These are phyloP conservation scores for Columba livia DNA, from an alignment of 2,113 vertebrate genomes.

Conservation along the genomic window DNA sequence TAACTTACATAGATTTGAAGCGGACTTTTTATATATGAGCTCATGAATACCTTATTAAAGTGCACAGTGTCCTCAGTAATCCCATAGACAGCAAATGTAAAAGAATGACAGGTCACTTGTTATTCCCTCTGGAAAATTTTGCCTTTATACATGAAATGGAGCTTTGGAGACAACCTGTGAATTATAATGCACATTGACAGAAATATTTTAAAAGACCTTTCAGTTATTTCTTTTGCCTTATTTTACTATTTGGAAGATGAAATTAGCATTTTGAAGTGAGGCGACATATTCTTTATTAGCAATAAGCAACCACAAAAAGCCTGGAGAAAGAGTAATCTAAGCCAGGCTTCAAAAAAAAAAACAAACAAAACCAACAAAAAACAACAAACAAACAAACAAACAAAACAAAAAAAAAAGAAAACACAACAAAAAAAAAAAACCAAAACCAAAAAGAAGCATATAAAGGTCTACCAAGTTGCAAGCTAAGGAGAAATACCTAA, in stretches of 20 bases:
- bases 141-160: neutral
- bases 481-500: neutral
- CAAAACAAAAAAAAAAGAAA: too few relatives aligned
- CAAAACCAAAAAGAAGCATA: too few relatives aligned
- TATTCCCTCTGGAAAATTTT: neutral
- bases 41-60: neutral
- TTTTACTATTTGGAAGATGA: neutral
- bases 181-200: neutral
- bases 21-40: neutral
- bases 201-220: neutral
- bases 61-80: neutral
- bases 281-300: neutral
- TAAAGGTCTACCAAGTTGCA: neutral
- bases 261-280: neutral
- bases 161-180: neutral
- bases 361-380: too few relatives aligned
- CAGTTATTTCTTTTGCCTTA: neutral
- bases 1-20: neutral
- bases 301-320: neutral
- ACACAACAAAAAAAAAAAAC: too few relatives aligned
- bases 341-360: neutral
- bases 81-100: neutral
- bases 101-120: neutral
- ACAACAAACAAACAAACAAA: too few relatives aligned
- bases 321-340: neutral